Base-by-base conservation (phyloP, 2,797 vertebrate species). In the Microctenopoma stevenorrisi region DNA sequence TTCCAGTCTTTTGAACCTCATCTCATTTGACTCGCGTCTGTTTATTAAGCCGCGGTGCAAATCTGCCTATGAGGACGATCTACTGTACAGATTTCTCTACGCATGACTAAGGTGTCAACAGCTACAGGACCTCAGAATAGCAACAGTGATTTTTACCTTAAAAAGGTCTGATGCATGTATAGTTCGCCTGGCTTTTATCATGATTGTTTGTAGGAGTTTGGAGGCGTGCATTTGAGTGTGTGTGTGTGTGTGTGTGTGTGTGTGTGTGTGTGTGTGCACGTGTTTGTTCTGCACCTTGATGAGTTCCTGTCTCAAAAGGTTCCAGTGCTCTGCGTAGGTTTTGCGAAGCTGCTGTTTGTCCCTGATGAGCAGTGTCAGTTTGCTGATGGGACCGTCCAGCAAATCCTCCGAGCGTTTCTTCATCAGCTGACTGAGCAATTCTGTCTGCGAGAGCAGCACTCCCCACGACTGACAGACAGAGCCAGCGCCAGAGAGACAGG, bases 301-400 rank as follows among this genome's bases (percentile, higher is more conserved):
- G 8, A 98, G 94, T 8, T 98, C 97, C 86, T 96, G 96, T 84
- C 90, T 95, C 64, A 98, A 93, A 66, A 94, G 93, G 65, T 91
- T 96, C 97, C 96, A 98, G 79, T 95, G 96, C 61, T 98, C 97
- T 0, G 91, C 64, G 66, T 96, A 98, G 44, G 86, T 91, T 86
- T 95, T 97, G 44, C 96, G 95, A 37, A 99, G 94, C 83, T 97
- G 97, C 92, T 98, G 97, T 84, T 98, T 98, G 92, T 97, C 96
- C 0, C 94, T 95, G 80, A 98, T 96, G 55, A 99, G 95, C 74
- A 97, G 86, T 12, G 94, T 94, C 60, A 99, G 90, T 86, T 96
- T 98, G 92, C 94, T 96, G 83, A 98, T 91, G 0, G 98, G 97
- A 15, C 97, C 97, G 0, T 95, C 87, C 25, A 80, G 84, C 87